Conservation (phyloP, 2,113 vertebrate species). For the Hippolais icterina region DNA sequence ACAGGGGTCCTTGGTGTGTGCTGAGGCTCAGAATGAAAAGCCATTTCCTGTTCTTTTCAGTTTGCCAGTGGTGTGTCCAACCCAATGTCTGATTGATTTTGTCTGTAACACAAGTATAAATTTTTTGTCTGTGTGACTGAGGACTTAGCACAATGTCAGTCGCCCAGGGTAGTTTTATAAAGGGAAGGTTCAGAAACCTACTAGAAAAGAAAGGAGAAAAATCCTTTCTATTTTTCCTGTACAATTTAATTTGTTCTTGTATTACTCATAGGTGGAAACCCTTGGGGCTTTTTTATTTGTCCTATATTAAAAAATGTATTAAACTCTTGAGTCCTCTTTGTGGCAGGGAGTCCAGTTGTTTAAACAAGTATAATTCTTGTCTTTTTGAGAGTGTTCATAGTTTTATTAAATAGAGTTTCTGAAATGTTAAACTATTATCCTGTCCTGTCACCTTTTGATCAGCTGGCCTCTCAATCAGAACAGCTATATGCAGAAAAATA, state of each 20-base stretch:
- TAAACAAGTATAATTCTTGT: not conserved
- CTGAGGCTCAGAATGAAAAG: not conserved
- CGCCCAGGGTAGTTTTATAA: not conserved
- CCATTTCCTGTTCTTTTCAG: not conserved
- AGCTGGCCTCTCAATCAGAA: not conserved
- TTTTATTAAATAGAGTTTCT: not conserved
- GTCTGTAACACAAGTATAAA: not conserved
- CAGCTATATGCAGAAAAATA: not conserved
- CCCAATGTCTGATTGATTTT: not conserved
- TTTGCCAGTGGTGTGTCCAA: not conserved
- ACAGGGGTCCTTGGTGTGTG: not conserved
- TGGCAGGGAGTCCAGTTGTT: not conserved
- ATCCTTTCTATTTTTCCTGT: not conserved
- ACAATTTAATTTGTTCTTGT: conserved; percentile 44
- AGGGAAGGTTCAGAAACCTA: not conserved
- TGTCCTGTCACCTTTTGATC: not conserved
- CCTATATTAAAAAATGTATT: not conserved
- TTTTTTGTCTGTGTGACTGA: not conserved
- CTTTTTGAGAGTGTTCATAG: not conserved
- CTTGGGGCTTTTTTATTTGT: conserved; percentile 3
- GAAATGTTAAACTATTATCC: not conserved
- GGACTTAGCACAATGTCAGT: not conserved
- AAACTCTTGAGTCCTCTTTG: not conserved
- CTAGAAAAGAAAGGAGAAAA: not conserved
- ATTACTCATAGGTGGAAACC: not conserved